Conservation (phyloP, 2,797 vertebrate genomes). For the Gobionotothen gibberifrons region DNA sequence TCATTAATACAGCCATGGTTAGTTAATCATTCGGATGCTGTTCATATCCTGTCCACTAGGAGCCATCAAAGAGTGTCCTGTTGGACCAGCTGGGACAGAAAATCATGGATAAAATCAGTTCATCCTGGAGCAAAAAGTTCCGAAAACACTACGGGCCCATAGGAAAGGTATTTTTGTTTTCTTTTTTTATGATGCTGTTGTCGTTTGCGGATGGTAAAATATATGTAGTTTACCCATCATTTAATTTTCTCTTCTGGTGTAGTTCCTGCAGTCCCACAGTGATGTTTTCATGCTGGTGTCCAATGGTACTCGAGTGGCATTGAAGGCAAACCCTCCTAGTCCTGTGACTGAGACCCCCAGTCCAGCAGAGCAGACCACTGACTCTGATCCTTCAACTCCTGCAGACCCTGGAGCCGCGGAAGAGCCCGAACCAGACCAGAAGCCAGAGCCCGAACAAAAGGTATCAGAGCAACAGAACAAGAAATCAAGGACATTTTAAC, state of each 20-base stretch:
- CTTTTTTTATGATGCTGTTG: background rate
- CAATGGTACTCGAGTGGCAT: constrained; percentile 84
- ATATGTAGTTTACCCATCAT: background rate
- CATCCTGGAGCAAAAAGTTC: constrained; percentile 95
- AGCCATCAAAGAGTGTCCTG: constrained; percentile 81
- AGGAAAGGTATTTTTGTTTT: constrained; percentile 85
- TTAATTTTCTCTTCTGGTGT: constrained; percentile 18
- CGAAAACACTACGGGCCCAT: constrained; percentile 90
- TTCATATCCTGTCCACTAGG: constrained; percentile 68
- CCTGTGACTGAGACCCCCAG: constrained; percentile 49
- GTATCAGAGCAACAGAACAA: constrained; percentile 28
- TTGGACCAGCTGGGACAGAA: constrained; percentile 94
- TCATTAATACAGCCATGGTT: background rate
- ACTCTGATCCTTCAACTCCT: constrained; percentile 24
- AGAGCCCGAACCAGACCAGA: constrained; percentile 27
- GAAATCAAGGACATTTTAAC: background rate
- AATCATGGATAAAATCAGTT: constrained; percentile 88
- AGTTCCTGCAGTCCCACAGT: constrained; percentile 92
- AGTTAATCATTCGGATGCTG: background rate
- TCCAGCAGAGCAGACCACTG: constrained; percentile 32
- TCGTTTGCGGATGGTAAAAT: background rate
- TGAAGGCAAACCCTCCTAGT: constrained; percentile 78
- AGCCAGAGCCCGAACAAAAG: constrained; percentile 51
- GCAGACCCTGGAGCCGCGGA: constrained; percentile 30
- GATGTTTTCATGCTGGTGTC: constrained; percentile 89